Conservation (phyloP, 2,113 vertebrate genomes). For the Sinosuthora webbiana region DNA sequence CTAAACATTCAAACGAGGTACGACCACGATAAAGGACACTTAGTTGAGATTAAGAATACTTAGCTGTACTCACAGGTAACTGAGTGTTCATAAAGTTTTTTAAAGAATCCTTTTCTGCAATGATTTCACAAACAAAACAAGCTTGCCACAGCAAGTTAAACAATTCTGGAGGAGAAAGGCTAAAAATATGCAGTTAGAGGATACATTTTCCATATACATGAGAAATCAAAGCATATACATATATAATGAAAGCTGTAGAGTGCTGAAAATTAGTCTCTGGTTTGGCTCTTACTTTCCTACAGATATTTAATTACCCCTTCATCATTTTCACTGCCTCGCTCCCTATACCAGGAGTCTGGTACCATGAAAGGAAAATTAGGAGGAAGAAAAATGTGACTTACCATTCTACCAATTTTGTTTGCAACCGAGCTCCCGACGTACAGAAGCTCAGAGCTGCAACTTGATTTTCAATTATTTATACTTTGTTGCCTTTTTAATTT, state of each 20-base stretch:
- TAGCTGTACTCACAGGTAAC: not conserved
- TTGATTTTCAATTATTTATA: conserved; percentile 56
- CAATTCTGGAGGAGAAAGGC: not conserved
- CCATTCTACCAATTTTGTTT: conserved; percentile 8
- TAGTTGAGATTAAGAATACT: not conserved
- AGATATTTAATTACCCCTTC: conserved; percentile 28
- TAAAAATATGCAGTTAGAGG: not conserved
- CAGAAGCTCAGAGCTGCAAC: not conserved
- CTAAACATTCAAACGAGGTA: not conserved
- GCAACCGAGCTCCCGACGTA: not conserved
- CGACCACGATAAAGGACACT: not conserved
- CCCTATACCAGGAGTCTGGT: not conserved
- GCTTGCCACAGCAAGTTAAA: not conserved
- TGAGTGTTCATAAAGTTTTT: not conserved
- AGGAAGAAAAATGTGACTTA: conserved; percentile 1
- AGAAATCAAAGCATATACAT: conserved; percentile 8
- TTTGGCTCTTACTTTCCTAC: conserved; percentile 15
- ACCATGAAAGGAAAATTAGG: conserved; percentile 35
- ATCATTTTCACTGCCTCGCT: not conserved
- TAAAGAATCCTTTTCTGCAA: not conserved
- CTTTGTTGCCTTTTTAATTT: conserved; percentile 42
- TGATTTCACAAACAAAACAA: not conserved
- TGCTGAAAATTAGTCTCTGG: conserved; percentile 13
- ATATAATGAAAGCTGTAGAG: not conserved
- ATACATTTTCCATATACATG: conserved; percentile 6